A percentile compares a stretch with the other conserved stretches of the same genome.
Evolutionary conservation across 2,113 vertebrate species (phyloP).

Genomic region (Hemibagrus wyckioides): DNA sequence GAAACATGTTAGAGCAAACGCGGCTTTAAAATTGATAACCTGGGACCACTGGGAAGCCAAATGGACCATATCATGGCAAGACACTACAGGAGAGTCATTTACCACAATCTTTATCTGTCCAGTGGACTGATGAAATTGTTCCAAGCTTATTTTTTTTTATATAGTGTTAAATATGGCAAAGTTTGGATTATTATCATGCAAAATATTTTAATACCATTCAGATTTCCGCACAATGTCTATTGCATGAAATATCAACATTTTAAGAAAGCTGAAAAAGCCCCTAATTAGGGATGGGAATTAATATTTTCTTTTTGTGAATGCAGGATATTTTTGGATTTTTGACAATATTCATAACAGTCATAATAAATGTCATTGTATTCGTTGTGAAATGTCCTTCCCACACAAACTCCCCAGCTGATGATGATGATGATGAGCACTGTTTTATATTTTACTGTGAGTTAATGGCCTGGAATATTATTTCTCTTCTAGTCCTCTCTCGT

Average conservation of each 20-base stretch:
- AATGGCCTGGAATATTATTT: neutral
- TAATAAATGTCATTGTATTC: neutral
- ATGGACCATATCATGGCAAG: neutral
- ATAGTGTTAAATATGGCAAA: neutral
- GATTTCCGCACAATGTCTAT: neutral
- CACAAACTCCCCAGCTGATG: neutral
- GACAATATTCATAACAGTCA: neutral
- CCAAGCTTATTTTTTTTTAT: too few relatives aligned
- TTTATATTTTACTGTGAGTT: neutral
- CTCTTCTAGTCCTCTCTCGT: neutral
- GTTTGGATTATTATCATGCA: neutral
- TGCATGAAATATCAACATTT: neutral
- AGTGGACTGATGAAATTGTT: too few relatives aligned
- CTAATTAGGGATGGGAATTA: neutral
- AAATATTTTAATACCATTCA: neutral
- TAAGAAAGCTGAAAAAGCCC: neutral
- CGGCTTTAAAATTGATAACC: neutral
- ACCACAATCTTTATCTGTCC: too few relatives aligned
- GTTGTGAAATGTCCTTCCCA: neutral
- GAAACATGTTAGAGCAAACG: neutral
- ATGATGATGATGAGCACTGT: neutral
- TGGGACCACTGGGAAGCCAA: neutral
- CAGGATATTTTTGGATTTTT: neutral
- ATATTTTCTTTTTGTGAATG: neutral
- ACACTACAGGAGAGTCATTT: neutral